Percentiles rank a stretch among this genome's conserved stretches.
phyloP scores from a whole-genome alignment of 1,140 invertebrate genomes.

The Drosophila triauraria region DNA sequence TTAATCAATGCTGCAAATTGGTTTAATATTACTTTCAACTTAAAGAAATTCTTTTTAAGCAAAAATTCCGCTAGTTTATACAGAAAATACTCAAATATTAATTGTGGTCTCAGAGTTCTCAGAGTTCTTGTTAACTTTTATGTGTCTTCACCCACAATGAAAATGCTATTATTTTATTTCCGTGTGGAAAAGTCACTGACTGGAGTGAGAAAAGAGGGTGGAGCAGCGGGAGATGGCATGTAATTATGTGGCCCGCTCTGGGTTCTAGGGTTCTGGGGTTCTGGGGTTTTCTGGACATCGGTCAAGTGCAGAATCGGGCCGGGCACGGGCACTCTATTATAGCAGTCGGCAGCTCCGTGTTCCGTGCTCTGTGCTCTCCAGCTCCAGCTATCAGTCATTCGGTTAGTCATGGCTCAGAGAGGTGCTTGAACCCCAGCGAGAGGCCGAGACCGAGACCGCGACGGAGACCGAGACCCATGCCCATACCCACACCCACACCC shows the following conservation, averaged over 20 bases:
- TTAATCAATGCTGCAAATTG: not conserved
- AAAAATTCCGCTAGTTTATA: not conserved
- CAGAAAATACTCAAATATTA: not conserved
- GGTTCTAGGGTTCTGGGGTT: slow-evolving; percentile 21
- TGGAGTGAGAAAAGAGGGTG: slow-evolving; percentile 33
- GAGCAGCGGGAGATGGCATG: slow-evolving; percentile 51
- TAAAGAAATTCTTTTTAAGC: not conserved
- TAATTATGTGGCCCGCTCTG: slow-evolving; percentile 63
- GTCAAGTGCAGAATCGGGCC: slow-evolving; percentile 77
- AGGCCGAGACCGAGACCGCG: not conserved
- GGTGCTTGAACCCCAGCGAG: slow-evolving; percentile 70
- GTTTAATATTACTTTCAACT: no score
- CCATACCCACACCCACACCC: slow-evolving; percentile 10
- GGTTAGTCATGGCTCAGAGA: slow-evolving; percentile 78
- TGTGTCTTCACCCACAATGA: not conserved
- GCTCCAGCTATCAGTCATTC: slow-evolving; percentile 73
- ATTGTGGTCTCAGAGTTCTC: not conserved
- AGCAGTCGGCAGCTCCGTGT: slow-evolving; percentile 21
- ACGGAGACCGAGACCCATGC: slow-evolving; percentile 16
- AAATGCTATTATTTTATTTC: slow-evolving; percentile 19
- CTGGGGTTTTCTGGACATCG: slow-evolving; percentile 44
- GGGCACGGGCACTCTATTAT: slow-evolving; percentile 51
- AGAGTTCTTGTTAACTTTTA: not conserved
- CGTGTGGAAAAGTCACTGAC: not conserved
- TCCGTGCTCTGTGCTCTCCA: slow-evolving; percentile 12